phyloP scores from a whole-genome alignment of 2,888 invertebrate species.

The Alsophila aescularia region DNA sequence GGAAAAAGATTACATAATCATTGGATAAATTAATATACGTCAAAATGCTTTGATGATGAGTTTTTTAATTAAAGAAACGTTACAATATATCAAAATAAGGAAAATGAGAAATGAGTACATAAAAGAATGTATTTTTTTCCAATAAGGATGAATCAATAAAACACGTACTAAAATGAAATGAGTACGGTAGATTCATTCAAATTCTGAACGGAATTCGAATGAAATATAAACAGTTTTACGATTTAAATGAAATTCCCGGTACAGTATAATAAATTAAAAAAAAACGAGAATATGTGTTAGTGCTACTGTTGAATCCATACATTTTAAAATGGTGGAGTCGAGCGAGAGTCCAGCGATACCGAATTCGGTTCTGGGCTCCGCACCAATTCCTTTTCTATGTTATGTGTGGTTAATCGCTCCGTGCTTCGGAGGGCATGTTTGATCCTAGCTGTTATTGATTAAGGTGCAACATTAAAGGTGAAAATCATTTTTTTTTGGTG shows the following conservation, averaged over 20 bases:
- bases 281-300: conserved; percentile 15
- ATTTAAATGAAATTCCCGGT: conserved; percentile 24
- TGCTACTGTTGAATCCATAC: conserved; percentile 1
- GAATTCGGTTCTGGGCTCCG: too few species aligned
- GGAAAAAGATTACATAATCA: background rate
- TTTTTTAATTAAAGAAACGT: background rate
- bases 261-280: conserved; percentile 19
- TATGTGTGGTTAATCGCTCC: too few species aligned
- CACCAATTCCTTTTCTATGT: too few species aligned
- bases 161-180: conserved; percentile 8
- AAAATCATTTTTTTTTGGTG: too few species aligned
- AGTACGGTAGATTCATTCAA: conserved; percentile 12
- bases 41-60: background rate
- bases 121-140: background rate
- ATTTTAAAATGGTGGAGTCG: conserved; percentile 7
- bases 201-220: conserved; percentile 15
- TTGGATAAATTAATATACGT: background rate
- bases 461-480: too few species aligned
- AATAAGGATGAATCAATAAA: conserved; percentile 14
- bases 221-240: conserved; percentile 31
- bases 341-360: too few species aligned
- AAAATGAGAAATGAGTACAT: background rate
- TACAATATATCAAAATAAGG: background rate
- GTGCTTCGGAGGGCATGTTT: too few species aligned
- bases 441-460: too few species aligned